Percentiles rank a stretch among this genome's conserved stretches.
Evolutionary conservation across 2,888 invertebrate genomes (phyloP).

Genomic region (Macaria notata): DNA sequence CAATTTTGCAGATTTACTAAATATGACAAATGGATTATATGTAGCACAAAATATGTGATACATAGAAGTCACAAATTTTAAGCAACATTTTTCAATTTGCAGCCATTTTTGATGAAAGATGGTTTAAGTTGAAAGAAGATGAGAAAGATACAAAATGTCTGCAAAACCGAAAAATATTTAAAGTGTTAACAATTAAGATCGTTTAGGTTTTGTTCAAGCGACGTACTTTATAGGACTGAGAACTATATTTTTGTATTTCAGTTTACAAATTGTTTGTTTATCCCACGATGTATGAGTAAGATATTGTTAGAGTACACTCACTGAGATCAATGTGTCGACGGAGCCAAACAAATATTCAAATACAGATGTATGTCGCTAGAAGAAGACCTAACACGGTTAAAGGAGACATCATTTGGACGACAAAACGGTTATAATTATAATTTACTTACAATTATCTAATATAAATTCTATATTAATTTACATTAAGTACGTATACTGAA

Average conservation of each 20-base stretch:
- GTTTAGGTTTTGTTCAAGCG: constrained; percentile 29
- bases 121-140: neutral
- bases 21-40: neutral
- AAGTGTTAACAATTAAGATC: constrained; percentile 4
- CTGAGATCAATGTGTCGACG: no score
- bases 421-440: constrained; percentile 71
- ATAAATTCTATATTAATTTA: constrained; percentile 80
- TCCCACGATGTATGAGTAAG: no score
- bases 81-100: constrained; percentile 10
- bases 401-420: constrained; percentile 56
- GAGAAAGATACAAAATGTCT: constrained; percentile 12
- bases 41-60: neutral
- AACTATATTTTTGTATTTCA: neutral
- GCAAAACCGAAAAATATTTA: constrained; percentile 16
- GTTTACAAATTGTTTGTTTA: no score
- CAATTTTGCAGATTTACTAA: neutral
- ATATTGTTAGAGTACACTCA: no score
- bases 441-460: constrained; percentile 81
- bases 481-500: constrained; percentile 83
- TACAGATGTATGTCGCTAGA: constrained; percentile 47
- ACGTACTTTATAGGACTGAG: constrained; percentile 9
- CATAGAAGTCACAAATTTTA: neutral
- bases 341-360: no score
- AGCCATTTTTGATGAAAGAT: constrained; percentile 6
- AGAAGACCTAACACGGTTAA: constrained; percentile 58